Evolutionary conservation across 2,888 invertebrate species (phyloP), one percentile per base, ranked within the genome.

Genomic region (Brenthis ino): DNA sequence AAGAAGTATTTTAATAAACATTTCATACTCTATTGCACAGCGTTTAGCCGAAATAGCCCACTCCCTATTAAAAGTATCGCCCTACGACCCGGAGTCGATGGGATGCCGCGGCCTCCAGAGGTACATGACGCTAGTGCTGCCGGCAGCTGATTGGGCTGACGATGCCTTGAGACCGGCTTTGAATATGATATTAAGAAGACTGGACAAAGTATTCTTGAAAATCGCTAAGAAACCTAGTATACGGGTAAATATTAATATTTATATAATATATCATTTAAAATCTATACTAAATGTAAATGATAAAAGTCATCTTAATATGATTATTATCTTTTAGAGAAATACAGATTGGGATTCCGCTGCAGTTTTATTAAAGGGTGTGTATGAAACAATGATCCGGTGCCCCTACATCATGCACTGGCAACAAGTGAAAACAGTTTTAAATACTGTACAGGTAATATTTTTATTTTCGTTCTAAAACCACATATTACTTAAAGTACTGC

Each of bases 321-420:
- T 48, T 8, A 14, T 43, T 51, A 33, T 64, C 75, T 87, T 89
- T 56, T 86, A 97, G 96, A 94, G 98, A 79, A 98, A 98, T 76
- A 97, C 98, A 0, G 99, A 99, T 82, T 99, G 99, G 99, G 97
- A 98, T 82, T 98, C 99, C 0, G 98, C 99, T 0, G 97, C 98
- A 57, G 97, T 97, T 24, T 93, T 99, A 63, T 91, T 99, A 1
- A 98, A 97, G 93, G 99, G 99, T 60, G 96, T 99, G 20, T 99
- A 99, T 83, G 97, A 98, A 84, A 99, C 99, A 0, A 95, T 99
- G 85, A 94, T 96, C 70, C 96, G 97, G 73, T 99, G 98, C 87
- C 98, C 98, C 0, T 99, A 98, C 86, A 98, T 99, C 67, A 97
- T 99, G 81, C 99, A 99, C 85, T 96, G 96, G 95, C 98, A 98